Evolutionary conservation across 2,113 vertebrate genomes (phyloP).

Genomic region (Cardinalis cardinalis): DNA sequence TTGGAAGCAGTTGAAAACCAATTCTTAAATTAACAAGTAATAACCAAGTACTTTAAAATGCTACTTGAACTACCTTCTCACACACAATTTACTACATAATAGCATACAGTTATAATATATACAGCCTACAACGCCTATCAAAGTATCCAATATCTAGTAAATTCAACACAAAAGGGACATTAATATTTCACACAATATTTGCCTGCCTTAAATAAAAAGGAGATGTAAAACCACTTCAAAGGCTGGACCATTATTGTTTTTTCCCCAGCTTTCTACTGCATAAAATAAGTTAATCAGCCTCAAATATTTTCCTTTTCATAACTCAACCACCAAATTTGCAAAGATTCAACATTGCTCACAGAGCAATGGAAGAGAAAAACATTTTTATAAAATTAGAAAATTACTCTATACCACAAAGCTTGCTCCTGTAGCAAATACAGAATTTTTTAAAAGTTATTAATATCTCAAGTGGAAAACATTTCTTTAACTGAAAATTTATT

Average conservation of each 20-base stretch:
- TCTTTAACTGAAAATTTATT: not conserved
- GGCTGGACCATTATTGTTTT: not conserved
- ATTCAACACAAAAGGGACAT: not conserved
- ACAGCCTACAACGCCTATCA: not conserved
- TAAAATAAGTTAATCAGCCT: not conserved
- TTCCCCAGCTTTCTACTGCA: not conserved
- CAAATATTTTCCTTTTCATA: conserved; percentile 27
- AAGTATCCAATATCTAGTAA: not conserved
- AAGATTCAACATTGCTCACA: not conserved
- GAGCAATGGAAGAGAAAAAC: not conserved
- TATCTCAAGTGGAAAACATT: not conserved
- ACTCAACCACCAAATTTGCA: not conserved
- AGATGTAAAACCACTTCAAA: not conserved
- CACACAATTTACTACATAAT: not conserved
- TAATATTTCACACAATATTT: not conserved
- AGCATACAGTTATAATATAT: not conserved
- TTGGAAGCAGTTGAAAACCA: not conserved
- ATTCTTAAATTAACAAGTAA: not conserved
- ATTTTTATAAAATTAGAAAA: conserved; percentile 18
- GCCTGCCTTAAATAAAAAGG: not conserved
- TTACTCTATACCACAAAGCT: not conserved
- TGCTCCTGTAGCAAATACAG: not conserved
- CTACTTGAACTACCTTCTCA: not conserved
- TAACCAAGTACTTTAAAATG: not conserved
- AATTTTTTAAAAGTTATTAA: not conserved